Conservation (phyloP, 92 coral and sea anemone species). For the Epizoanthus scotinus region DNA sequence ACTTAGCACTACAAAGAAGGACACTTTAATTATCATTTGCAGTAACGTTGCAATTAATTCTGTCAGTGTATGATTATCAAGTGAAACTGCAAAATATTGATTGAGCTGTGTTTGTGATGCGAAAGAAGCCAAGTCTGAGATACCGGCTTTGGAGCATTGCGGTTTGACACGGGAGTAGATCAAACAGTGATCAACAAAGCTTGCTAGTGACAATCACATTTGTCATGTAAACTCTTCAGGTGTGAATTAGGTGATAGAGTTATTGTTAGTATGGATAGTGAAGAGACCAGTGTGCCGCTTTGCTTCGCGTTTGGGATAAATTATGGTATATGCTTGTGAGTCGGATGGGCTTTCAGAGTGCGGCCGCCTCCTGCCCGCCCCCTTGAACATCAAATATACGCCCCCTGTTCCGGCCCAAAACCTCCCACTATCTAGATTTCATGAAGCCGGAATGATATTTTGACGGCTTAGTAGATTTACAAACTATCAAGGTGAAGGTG, state of each 20-base stretch:
- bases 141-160: background rate
- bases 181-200: conserved; percentile 8
- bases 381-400: conserved; percentile 79
- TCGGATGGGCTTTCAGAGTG: conserved; percentile 76
- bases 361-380: conserved; percentile 94
- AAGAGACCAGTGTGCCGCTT: conserved; percentile 31
- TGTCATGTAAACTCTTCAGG: conserved; percentile 34
- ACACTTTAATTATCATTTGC: conserved; percentile 29
- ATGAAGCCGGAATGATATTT: conserved; percentile 26
- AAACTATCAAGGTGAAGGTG: conserved; percentile 21
- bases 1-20: conserved; percentile 16
- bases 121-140: background rate
- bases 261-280: conserved; percentile 25
- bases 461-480: conserved; percentile 24
- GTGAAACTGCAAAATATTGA: conserved; percentile 1
- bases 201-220: conserved; percentile 31
- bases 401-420: conserved; percentile 71
- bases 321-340: conserved; percentile 55
- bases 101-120: background rate
- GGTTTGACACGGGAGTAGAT: background rate
- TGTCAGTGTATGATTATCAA: conserved; percentile 21
- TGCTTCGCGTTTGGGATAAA: conserved; percentile 28
- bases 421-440: conserved; percentile 69
- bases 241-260: conserved; percentile 31
- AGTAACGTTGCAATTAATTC: conserved; percentile 43